Evolutionary conservation across 2,888 invertebrate species (phyloP).

Genomic region (Pogonocherus hispidulus): DNA sequence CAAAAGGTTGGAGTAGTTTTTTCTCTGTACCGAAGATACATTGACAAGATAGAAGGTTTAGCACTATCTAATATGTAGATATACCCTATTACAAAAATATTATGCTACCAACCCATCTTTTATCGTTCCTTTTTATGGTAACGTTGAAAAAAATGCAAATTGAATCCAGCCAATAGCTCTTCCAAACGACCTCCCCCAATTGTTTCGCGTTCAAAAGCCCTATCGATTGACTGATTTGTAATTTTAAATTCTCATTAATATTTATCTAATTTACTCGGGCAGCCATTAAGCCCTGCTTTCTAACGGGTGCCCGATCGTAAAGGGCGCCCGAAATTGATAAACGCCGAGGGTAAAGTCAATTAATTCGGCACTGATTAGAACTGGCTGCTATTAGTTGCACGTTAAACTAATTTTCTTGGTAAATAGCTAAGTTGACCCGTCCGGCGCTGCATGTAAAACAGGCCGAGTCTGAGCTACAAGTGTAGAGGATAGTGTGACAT

Average conservation of each 20-base stretch:
- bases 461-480: slow-evolving; percentile 9
- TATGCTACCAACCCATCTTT: no score
- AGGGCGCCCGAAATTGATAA: slow-evolving; percentile 38
- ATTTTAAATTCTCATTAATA: slow-evolving; percentile 23
- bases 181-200: not conserved
- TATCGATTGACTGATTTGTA: slow-evolving; percentile 19
- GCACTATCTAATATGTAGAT: no score
- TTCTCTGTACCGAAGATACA: no score
- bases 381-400: slow-evolving; percentile 45
- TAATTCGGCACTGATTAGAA: slow-evolving; percentile 43
- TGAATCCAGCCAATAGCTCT: no score
- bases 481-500: not conserved
- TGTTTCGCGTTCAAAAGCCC: not conserved
- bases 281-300: slow-evolving; percentile 1
- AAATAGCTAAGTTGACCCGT: slow-evolving; percentile 46
- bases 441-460: slow-evolving; percentile 37
- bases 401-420: slow-evolving; percentile 46
- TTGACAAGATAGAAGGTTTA: no score
- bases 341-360: slow-evolving; percentile 41
- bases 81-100: no score
- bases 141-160: no score
- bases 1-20: no score
- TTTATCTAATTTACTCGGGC: slow-evolving; percentile 16
- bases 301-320: slow-evolving; percentile 10
- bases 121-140: no score